phyloP scores from a whole-genome alignment of 2,888 invertebrate species.

The Ommatoiulus sabulosus region DNA sequence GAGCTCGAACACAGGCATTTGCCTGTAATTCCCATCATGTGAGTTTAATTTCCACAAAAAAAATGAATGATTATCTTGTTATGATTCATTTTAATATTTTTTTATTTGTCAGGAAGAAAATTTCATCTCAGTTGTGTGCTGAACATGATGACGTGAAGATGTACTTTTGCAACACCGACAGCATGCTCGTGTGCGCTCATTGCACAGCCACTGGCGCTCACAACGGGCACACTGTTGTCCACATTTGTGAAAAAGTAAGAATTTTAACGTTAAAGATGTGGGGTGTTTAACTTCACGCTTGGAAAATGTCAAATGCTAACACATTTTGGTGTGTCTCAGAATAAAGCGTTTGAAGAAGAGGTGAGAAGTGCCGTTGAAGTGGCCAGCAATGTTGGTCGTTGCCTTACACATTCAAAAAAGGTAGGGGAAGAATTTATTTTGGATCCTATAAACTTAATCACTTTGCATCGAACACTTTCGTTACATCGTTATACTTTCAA shows the following conservation, averaged over 20 bases:
- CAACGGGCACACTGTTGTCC: constrained; percentile 30
- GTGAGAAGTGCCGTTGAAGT: not conserved
- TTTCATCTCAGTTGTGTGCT: not conserved
- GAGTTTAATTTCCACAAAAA: not conserved
- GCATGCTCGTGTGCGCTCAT: constrained; percentile 4
- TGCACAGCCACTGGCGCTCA: not conserved
- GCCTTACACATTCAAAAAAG: not conserved
- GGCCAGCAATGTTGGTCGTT: not conserved
- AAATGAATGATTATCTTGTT: too few relatives aligned
- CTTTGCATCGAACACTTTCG: too few relatives aligned
- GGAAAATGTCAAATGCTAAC: not conserved
- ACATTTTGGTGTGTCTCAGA: not conserved
- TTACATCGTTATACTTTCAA: not conserved
- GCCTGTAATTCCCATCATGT: not conserved
- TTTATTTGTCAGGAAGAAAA: not conserved
- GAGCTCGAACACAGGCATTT: not conserved
- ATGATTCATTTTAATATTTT: too few relatives aligned
- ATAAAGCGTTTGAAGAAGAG: not conserved
- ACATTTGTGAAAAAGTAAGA: constrained; percentile 6
- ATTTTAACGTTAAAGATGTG: not conserved
- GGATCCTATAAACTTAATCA: too few relatives aligned
- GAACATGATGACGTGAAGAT: constrained; percentile 16
- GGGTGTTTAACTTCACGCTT: too few relatives aligned
- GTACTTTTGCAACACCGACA: constrained; percentile 23
- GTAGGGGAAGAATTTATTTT: constrained; percentile 41